Conservation (phyloP, 2,113 vertebrate species). For the Cygnus buccinator region DNA sequence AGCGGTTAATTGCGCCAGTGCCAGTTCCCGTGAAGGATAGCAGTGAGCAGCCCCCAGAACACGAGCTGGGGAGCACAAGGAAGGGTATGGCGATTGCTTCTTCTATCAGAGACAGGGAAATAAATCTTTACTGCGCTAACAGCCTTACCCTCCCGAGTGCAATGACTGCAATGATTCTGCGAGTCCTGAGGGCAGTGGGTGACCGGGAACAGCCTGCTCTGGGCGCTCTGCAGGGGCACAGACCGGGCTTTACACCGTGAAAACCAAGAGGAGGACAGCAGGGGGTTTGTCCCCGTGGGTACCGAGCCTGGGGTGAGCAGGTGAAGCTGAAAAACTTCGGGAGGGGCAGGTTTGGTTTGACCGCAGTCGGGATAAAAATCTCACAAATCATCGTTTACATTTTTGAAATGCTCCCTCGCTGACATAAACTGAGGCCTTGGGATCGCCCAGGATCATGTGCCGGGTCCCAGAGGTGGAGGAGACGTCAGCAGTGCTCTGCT, state of each 20-base stretch:
- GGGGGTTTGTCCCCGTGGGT: fast-evolving
- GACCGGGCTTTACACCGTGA: fast-evolving
- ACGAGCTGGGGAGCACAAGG: background rate
- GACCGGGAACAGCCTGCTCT: background rate
- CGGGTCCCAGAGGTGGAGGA: background rate
- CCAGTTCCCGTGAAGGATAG: fast-evolving
- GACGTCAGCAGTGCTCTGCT: background rate
- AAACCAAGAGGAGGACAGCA: background rate
- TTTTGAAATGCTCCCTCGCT: fast-evolving
- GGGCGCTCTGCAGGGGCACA: background rate
- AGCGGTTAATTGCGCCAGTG: background rate
- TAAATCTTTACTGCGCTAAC: background rate
- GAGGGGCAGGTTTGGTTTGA: background rate
- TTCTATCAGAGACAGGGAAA: background rate
- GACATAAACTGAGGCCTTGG: background rate
- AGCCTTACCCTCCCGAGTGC: background rate
- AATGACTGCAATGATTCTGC: background rate
- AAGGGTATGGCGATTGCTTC: background rate
- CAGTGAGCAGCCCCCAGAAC: background rate
- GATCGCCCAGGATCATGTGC: background rate
- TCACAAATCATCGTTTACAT: background rate
- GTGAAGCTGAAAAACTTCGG: background rate
- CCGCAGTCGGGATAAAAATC: background rate
- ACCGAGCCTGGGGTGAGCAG: fast-evolving
- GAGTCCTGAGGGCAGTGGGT: background rate